A percentile compares a stretch with the other conserved stretches of the same genome.
phyloP scores from a whole-genome alignment of 2,797 vertebrate species.

The Pangasius mekongensis region DNA sequence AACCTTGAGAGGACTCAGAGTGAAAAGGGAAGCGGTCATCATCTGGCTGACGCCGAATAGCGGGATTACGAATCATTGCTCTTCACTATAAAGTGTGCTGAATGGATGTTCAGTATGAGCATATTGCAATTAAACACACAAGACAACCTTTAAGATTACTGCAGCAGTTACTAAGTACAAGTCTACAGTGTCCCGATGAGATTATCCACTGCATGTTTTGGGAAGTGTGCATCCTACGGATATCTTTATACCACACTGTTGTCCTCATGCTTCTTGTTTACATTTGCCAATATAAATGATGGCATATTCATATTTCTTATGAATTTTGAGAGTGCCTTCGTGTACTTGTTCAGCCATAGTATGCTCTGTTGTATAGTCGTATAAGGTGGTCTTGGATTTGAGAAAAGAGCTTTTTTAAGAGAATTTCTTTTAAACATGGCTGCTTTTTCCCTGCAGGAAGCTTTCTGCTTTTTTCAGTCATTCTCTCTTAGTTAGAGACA shows the following conservation, averaged over 20 bases:
- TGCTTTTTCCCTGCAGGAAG: not conserved
- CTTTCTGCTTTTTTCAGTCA: not conserved
- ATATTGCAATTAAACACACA: not conserved
- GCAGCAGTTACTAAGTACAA: not conserved
- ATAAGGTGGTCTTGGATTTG: not conserved
- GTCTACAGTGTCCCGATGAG: not conserved
- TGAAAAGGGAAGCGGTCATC: not conserved
- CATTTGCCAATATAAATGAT: not conserved
- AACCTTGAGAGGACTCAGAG: not conserved
- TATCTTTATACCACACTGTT: not conserved
- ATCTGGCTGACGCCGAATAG: not conserved
- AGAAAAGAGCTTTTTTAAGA: not conserved
- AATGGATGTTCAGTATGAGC: not conserved
- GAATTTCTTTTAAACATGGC: not conserved
- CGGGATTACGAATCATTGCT: not conserved
- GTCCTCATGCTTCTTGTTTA: not conserved
- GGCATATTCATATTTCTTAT: not conserved
- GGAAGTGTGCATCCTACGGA: not conserved
- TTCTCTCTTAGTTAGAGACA: not conserved
- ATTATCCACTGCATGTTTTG: not conserved
- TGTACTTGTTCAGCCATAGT: not conserved
- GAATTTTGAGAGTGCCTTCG: not conserved
- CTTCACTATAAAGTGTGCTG: not conserved
- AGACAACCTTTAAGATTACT: not conserved
- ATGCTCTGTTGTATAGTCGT: not conserved